Conservation (phyloP, 2,797 vertebrate species). For the Silurus aristotelis region DNA sequence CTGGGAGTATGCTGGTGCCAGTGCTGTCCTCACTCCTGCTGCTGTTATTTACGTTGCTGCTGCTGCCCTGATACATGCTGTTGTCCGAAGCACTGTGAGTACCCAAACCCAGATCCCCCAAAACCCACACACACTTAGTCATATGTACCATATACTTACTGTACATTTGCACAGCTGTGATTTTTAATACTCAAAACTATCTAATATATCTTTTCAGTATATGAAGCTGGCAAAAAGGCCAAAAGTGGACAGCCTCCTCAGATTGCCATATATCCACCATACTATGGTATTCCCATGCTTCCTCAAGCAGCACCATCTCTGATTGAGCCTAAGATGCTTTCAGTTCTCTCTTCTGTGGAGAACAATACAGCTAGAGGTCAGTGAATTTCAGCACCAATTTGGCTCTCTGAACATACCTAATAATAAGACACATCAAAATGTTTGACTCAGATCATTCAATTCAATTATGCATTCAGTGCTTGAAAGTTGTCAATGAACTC, state of each 20-base stretch:
- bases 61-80: constrained; percentile 96
- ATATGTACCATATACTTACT: neutral
- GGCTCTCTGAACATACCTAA: neutral
- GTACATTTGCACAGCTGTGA: neutral
- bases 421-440: neutral
- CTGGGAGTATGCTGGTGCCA: constrained; percentile 98
- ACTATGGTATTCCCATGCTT: constrained; percentile 85
- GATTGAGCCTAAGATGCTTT: constrained; percentile 79
- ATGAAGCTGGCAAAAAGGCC: constrained; percentile 91
- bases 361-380: constrained; percentile 72
- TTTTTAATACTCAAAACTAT: neutral
- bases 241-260: constrained; percentile 81
- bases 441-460: neutral
- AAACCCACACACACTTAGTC: neutral
- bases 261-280: constrained; percentile 84
- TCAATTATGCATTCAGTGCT: neutral
- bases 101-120: constrained; percentile 21
- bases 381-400: constrained; percentile 39
- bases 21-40: constrained; percentile 97
- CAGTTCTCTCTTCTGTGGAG: constrained; percentile 75
- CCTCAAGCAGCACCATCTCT: constrained; percentile 80
- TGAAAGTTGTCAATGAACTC: neutral
- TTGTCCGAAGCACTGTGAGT: constrained; percentile 92
- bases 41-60: constrained; percentile 94
- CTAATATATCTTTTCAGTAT: constrained; percentile 75